Percentiles rank a stretch among this genome's conserved stretches.
Evolutionary conservation across 2,113 vertebrate genomes (phyloP).

Genomic region (Hemiprocne comata): DNA sequence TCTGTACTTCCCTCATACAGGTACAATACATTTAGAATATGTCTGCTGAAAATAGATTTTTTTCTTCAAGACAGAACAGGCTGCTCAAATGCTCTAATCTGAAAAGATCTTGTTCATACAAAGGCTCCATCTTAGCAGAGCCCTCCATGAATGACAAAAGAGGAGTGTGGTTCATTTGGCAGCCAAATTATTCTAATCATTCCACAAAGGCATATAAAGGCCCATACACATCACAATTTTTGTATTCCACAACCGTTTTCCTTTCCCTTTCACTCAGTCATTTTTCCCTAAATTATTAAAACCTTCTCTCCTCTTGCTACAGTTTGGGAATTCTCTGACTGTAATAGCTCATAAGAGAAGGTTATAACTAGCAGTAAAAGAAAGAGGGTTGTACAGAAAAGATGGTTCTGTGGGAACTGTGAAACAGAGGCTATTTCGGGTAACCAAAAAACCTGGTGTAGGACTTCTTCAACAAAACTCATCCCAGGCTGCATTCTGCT

Average conservation of each 20-base stretch:
- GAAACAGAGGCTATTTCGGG: conserved; percentile 60
- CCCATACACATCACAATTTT: conserved; percentile 49
- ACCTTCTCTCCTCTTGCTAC: conserved; percentile 18
- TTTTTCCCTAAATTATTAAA: conserved; percentile 60
- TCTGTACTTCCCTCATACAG: conserved; percentile 26
- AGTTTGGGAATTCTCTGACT: conserved; percentile 48
- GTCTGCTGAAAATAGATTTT: conserved; percentile 50
- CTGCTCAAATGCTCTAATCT: conserved; percentile 17
- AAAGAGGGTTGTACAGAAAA: conserved; percentile 39
- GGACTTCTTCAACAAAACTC: conserved; percentile 45
- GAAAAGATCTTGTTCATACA: neutral
- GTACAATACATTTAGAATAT: neutral
- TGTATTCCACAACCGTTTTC: neutral
- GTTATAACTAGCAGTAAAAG: conserved; percentile 58
- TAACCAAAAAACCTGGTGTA: conserved; percentile 31
- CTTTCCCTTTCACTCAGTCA: conserved; percentile 42
- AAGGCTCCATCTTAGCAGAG: neutral
- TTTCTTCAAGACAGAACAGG: conserved; percentile 18
- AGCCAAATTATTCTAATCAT: conserved; percentile 73
- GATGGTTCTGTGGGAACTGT: neutral
- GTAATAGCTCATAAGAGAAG: conserved; percentile 34
- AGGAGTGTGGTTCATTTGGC: conserved; percentile 65
- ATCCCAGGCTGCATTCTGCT: conserved; percentile 7
- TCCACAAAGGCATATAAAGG: conserved; percentile 60
- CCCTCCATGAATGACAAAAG: conserved; percentile 11